Evolutionary conservation across 1,140 invertebrate genomes (phyloP).

Genomic region (Eupeodes corollae): DNA sequence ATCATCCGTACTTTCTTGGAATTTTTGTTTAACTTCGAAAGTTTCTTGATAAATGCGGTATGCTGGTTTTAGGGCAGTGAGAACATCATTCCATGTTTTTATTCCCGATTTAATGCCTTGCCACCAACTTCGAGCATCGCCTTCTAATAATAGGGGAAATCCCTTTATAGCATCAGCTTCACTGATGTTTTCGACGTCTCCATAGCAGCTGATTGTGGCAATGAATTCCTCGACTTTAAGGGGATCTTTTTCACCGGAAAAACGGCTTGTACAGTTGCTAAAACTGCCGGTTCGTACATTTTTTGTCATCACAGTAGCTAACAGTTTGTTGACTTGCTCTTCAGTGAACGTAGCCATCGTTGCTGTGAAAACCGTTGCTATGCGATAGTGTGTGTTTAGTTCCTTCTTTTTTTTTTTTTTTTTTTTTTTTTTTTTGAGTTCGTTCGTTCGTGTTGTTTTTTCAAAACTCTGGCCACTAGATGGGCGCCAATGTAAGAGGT

Average conservation of each 20-base stretch:
- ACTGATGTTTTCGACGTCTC: constrained; percentile 10
- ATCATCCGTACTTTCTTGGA: constrained; percentile 3
- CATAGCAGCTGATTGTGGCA: constrained; percentile 7
- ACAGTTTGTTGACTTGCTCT: not conserved
- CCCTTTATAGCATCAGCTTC: constrained; percentile 15
- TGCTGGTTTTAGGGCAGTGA: constrained; percentile 4
- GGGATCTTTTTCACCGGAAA: constrained; percentile 3
- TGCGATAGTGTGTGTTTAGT: no score
- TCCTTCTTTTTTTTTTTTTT: no score
- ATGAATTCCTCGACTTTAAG: constrained; percentile 13
- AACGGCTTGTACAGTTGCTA: constrained; percentile 7
- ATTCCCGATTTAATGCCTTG: no score
- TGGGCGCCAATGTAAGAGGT: no score
- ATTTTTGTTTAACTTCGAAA: constrained; percentile 5
- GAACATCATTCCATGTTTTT: constrained; percentile 10
- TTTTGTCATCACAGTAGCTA: not conserved
- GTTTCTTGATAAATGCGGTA: constrained; percentile 7
- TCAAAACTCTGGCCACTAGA: no score
- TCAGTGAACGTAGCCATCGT: not conserved
- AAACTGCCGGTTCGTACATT: constrained; percentile 9
- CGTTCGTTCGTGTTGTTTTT: no score
- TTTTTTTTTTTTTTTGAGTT: no score
- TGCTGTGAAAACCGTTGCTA: no score
- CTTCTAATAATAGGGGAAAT: constrained; percentile 14
- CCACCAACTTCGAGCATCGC: constrained; percentile 11